phyloP scores from a whole-genome alignment of 2,797 vertebrate species.

The Emydoidea blandingii region DNA sequence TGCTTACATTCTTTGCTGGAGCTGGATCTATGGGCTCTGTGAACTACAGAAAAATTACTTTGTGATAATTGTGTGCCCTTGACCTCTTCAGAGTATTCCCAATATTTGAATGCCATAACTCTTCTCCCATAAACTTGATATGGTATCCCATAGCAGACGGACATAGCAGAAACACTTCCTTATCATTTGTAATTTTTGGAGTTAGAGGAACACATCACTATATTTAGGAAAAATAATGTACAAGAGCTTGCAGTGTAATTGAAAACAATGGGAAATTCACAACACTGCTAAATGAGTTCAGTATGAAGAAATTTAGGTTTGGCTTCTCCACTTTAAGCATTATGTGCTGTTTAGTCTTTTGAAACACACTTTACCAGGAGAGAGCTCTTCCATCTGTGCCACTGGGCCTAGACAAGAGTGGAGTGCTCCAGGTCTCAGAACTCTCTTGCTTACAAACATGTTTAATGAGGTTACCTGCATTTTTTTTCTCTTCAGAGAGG shows the following conservation, averaged over 20 bases:
- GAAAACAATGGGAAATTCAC: background rate
- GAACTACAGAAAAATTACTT: background rate
- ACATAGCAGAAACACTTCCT: background rate
- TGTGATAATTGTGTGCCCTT: background rate
- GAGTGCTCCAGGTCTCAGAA: background rate
- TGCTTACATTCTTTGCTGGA: background rate
- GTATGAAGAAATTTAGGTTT: background rate
- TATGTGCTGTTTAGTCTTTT: background rate
- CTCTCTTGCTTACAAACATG: background rate
- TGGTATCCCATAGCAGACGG: background rate
- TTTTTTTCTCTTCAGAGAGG: conserved; percentile 24
- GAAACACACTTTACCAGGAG: background rate
- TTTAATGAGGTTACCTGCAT: background rate
- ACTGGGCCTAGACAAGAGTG: background rate
- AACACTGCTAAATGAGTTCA: background rate
- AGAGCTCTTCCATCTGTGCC: background rate
- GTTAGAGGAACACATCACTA: background rate
- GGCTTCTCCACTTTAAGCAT: background rate
- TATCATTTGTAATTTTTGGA: background rate
- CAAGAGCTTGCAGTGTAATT: background rate
- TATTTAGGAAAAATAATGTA: background rate
- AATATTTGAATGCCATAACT: background rate
- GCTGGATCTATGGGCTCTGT: background rate
- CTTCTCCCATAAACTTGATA: background rate
- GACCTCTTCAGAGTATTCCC: background rate